Evolutionary conservation across 1,140 invertebrate genomes (phyloP).

Genomic region (Drosophila suzukii): DNA sequence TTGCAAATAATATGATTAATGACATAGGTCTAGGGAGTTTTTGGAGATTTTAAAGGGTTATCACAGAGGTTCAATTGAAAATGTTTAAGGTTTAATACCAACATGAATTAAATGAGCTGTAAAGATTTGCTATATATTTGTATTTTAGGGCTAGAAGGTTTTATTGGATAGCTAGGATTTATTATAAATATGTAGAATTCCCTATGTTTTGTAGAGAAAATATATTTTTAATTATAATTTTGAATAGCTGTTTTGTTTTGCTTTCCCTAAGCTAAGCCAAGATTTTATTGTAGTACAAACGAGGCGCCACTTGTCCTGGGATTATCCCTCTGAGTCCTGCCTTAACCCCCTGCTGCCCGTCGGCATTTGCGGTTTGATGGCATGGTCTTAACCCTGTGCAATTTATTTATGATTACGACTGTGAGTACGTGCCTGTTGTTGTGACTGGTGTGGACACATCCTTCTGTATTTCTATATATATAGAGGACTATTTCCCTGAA

Average conservation of each 20-base stretch:
- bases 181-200: no score
- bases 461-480: background rate
- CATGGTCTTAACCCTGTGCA: constrained; percentile 30
- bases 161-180: no score
- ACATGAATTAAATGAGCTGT: background rate
- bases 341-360: background rate
- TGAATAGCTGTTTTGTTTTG: background rate
- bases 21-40: background rate
- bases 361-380: constrained; percentile 27
- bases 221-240: background rate
- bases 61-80: background rate
- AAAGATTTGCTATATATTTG: background rate
- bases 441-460: constrained; percentile 46
- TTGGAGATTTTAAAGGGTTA: constrained; percentile 18
- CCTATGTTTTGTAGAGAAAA: no score
- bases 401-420: constrained; percentile 63
- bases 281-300: background rate
- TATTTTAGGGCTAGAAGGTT: background rate
- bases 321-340: background rate
- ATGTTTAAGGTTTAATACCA: no score
- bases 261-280: background rate
- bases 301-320: constrained; percentile 34
- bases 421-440: constrained; percentile 34
- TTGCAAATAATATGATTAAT: constrained; percentile 66
- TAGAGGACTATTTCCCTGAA: background rate